These are phyloP conservation scores for Crematogaster levior DNA, from an alignment of 2,888 invertebrate species.

Conservation along the genomic window DNA sequence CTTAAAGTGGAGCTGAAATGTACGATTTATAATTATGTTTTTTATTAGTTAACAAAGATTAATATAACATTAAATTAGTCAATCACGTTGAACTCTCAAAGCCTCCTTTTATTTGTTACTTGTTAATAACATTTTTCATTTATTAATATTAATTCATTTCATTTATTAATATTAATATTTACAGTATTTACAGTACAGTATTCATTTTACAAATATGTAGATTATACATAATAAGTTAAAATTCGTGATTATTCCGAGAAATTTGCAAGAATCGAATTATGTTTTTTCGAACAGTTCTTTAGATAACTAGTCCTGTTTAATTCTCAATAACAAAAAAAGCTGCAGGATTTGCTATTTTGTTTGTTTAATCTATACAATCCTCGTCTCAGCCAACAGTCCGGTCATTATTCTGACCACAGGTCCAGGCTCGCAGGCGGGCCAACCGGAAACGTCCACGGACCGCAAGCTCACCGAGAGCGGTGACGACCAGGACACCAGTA, in stretches of 20 bases:
- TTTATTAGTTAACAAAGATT: too few species aligned
- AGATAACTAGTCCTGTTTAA: neutral
- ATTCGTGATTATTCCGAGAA: neutral
- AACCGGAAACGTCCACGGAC: conserved; percentile 37
- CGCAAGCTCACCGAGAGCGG: conserved; percentile 28
- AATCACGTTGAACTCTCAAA: too few species aligned
- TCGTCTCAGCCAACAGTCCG: neutral
- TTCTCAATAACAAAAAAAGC: neutral
- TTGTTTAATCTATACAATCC: neutral
- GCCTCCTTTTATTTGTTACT: too few species aligned
- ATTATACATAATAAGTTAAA: neutral
- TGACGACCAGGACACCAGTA: conserved; percentile 39
- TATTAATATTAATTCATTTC: too few species aligned
- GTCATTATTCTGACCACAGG: conserved; percentile 44
- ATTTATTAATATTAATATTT: neutral
- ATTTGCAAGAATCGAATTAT: neutral
- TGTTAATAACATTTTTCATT: too few species aligned
- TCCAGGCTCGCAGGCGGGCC: conserved; percentile 21
- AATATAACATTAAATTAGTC: too few species aligned
- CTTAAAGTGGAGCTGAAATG: too few species aligned
- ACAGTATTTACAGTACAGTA: neutral
- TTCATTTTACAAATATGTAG: neutral
- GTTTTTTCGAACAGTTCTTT: neutral
- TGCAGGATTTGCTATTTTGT: neutral
- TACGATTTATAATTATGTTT: too few species aligned